phyloP scores from a whole-genome alignment of 1,140 invertebrate genomes.

The Bombus pyrosoma region DNA sequence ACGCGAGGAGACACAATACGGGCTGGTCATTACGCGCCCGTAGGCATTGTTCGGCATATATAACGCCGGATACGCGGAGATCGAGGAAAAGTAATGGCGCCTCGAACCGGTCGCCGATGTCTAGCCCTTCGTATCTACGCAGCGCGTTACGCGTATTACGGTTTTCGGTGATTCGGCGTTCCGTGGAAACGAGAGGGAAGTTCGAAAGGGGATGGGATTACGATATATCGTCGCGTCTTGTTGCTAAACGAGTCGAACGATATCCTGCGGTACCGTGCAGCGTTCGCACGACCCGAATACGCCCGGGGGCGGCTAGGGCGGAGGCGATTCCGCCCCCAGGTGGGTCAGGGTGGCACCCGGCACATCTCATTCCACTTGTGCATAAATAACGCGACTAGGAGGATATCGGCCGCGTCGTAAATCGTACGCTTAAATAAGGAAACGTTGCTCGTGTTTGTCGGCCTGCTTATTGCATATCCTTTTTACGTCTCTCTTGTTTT shows the following conservation, averaged over 20 bases:
- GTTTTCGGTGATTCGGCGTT: background rate
- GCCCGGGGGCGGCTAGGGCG: conserved; percentile 80
- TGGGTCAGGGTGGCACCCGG: conserved; percentile 79
- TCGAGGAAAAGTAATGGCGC: conserved; percentile 68
- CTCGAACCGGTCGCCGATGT: conserved; percentile 56
- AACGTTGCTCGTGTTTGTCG: background rate
- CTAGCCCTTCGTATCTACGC: background rate
- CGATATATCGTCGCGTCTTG: conserved; percentile 25
- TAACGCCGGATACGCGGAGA: conserved; percentile 65
- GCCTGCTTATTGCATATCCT: too few relatives aligned
- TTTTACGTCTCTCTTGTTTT: too few relatives aligned
- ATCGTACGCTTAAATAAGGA: conserved; percentile 42
- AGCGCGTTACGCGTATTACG: too few relatives aligned
- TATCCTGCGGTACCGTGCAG: conserved; percentile 38
- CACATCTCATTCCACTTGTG: conserved; percentile 74
- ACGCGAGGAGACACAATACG: conserved; percentile 64
- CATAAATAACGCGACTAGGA: conserved; percentile 67
- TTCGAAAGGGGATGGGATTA: background rate
- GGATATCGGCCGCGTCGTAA: conserved; percentile 45
- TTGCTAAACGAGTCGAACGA: conserved; percentile 41
- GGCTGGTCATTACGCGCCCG: conserved; percentile 72
- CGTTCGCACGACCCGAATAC: conserved; percentile 74
- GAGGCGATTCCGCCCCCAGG: conserved; percentile 81
- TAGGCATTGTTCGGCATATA: conserved; percentile 69
- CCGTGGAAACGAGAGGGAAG: too few relatives aligned